phyloP scores from a whole-genome alignment of 1,140 invertebrate species.

The Hydropsyche tenuis region DNA sequence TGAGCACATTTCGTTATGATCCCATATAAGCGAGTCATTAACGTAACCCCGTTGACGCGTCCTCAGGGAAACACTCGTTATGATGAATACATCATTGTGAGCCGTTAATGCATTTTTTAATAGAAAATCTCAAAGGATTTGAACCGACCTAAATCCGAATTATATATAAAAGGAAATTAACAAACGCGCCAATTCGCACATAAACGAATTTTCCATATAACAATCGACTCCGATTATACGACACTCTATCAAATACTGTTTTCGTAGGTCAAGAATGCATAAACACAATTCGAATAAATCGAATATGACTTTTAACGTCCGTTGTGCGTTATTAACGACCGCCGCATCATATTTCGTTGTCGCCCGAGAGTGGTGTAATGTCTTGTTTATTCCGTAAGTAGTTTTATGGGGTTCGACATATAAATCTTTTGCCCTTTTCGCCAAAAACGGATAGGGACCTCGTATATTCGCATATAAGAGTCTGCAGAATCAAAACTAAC shows the following conservation, averaged over 20 bases:
- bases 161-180: not conserved
- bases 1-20: too few species aligned
- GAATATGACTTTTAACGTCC: not conserved
- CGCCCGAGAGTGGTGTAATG: conserved; percentile 23
- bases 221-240: too few species aligned
- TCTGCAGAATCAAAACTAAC: too few species aligned
- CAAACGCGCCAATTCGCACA: too few species aligned
- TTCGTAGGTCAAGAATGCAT: too few species aligned
- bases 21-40: not conserved
- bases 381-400: conserved; percentile 37
- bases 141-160: not conserved
- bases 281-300: not conserved
- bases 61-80: not conserved
- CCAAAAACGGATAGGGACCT: conserved; percentile 1
- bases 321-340: not conserved
- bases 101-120: not conserved
- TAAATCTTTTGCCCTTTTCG: conserved; percentile 36
- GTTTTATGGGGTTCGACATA: conserved; percentile 42
- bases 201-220: too few species aligned
- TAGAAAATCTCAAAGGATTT: not conserved
- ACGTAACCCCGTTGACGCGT: not conserved
- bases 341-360: not conserved
- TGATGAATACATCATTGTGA: not conserved
- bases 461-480: not conserved
- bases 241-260: too few species aligned